Percentiles rank a stretch among this genome's conserved stretches.
These are phyloP conservation scores for Athalia rosae DNA, from an alignment of 2,888 invertebrate genomes.

Conservation along the genomic window DNA sequence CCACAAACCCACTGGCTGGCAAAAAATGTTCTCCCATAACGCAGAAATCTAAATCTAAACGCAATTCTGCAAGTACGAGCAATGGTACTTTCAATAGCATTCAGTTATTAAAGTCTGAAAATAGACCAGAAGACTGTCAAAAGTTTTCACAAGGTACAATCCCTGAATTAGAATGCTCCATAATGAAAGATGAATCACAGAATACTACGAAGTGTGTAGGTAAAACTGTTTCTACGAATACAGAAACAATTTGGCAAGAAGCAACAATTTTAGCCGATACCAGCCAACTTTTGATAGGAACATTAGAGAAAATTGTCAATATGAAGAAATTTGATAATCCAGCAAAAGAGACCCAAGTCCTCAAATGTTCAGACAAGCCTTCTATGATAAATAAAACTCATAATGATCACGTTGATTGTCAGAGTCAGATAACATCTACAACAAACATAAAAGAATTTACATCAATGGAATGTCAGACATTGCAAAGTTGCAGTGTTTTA, in stretches of 20 bases:
- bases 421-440: background rate
- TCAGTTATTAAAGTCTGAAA: background rate
- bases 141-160: conserved; percentile 3
- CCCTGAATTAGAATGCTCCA: background rate
- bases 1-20: too few relatives aligned
- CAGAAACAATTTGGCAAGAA: background rate
- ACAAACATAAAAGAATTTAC: conserved; percentile 1
- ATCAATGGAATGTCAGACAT: background rate
- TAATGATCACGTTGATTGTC: background rate
- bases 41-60: background rate
- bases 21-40: background rate
- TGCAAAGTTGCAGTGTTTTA: background rate
- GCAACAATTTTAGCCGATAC: background rate
- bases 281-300: background rate
- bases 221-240: background rate
- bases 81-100: background rate
- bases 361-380: background rate
- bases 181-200: conserved; percentile 17
- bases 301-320: conserved; percentile 3
- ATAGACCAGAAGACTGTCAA: background rate
- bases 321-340: background rate
- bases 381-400: background rate
- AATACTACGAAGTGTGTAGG: background rate
- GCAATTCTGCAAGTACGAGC: background rate
- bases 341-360: background rate